A percentile compares a stretch with the other conserved stretches of the same genome.
Evolutionary conservation across 2,797 vertebrate species (phyloP).

Genomic region (Setipinna tenuifilis): DNA sequence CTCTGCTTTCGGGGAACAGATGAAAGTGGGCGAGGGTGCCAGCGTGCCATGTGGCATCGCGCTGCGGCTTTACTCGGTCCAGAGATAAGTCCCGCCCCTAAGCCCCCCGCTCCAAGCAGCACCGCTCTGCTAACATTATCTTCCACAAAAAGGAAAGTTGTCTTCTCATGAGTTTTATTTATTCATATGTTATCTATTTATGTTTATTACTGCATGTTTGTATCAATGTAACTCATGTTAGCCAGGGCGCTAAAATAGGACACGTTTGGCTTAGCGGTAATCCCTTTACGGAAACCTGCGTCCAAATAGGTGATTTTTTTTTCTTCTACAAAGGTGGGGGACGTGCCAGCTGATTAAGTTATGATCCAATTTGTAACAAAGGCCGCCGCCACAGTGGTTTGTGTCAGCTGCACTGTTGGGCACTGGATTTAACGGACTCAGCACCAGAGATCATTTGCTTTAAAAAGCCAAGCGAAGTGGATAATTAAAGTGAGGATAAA

Average conservation of each 20-base stretch:
- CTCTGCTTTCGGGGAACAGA: constrained; percentile 62
- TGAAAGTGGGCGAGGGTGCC: constrained; percentile 60
- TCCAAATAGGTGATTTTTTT: constrained; percentile 56
- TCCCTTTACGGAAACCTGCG: too few relatives aligned
- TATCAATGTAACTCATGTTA: constrained; percentile 43
- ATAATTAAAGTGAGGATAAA: constrained; percentile 39
- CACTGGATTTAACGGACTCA: constrained; percentile 25
- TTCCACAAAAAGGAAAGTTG: constrained; percentile 59
- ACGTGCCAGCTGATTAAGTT: constrained; percentile 22
- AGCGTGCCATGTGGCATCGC: constrained; percentile 74
- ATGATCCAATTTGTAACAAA: constrained; percentile 32
- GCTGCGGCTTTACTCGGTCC: constrained; percentile 67
- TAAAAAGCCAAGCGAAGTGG: neutral
- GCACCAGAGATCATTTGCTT: neutral
- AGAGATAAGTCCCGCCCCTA: constrained; percentile 71
- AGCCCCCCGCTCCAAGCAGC: constrained; percentile 66
- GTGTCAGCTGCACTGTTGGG: neutral
- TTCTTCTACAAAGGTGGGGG: constrained; percentile 34
- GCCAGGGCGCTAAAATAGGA: constrained; percentile 50
- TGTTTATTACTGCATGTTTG: neutral
- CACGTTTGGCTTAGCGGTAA: constrained; percentile 42
- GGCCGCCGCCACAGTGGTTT: neutral
- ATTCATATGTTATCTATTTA: constrained; percentile 50
- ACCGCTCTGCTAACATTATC: constrained; percentile 63
- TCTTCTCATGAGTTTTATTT: constrained; percentile 44